Evolutionary conservation across 2,888 invertebrate genomes (phyloP), one percentile per base, ranked within the genome.

Genomic region (Lycocerus yunnanus): DNA sequence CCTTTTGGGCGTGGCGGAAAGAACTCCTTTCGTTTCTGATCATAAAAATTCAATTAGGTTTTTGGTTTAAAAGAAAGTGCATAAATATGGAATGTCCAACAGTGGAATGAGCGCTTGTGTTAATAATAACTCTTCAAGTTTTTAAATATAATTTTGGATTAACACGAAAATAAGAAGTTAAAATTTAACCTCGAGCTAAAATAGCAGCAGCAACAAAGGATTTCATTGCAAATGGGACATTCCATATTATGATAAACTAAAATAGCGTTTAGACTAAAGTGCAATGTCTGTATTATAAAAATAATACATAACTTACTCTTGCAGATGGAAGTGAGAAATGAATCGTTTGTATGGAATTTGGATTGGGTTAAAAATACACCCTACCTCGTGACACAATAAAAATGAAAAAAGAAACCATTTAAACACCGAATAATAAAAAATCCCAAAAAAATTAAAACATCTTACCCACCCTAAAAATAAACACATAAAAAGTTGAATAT

Each of bases 1-100:
- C 61, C 61, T 80, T 86, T 89, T 79, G 93, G 92, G 70, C 92
- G 88, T 68, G 92, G 92, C 24, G 93, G 93, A 87, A 92, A 92
- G 84, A 91, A 90, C 81, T 88, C 90, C 86, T 92, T 93, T 83
- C 92, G 90, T 80, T 90, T 90, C 93, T 93, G 43, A 43, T 43
- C n/a, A 43, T 43, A 43, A 43, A 43, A 43, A n/a, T 43, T 43
- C 6, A 43, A 43, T 43, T 8, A 43, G 43, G 5, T n/a, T 43
- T 43, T 43, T 10, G 6, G 8, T n/a, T 43, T n/a, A 43, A n/a
- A 43, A 27, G 13, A 43, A 43, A 43, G 6, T 6, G 43, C 43
- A 43, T 43, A 43, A 43, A 43, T 43, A 43, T 43, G 43, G 43
- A 43, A 43, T 43, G n/a, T 43, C n/a, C 43, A 1, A 43, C n/a